Evolutionary conservation across 2,797 vertebrate genomes (phyloP).

Genomic region (Moxostoma hubbsi): DNA sequence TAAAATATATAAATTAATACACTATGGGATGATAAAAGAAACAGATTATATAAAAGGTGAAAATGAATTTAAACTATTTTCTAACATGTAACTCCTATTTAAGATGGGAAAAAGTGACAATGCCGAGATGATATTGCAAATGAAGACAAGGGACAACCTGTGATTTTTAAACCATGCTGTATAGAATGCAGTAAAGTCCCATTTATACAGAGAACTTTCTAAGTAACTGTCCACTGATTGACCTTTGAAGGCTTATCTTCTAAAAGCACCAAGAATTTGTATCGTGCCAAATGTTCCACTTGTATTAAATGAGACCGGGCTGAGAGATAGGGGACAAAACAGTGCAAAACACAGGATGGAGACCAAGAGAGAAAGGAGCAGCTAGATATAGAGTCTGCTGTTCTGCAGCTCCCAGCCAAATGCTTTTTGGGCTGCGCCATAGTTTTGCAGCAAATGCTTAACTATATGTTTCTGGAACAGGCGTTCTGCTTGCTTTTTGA

Average conservation of each 20-base stretch:
- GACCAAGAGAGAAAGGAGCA: constrained; percentile 53
- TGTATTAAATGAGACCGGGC: constrained; percentile 85
- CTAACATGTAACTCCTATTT: constrained; percentile 93
- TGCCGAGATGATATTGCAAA: constrained; percentile 76
- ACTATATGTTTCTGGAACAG: constrained; percentile 75
- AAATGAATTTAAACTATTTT: constrained; percentile 92
- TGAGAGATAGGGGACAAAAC: constrained; percentile 66
- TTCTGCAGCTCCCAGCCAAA: constrained; percentile 82
- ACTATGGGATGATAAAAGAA: constrained; percentile 84
- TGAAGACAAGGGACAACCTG: constrained; percentile 73
- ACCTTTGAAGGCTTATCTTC: constrained; percentile 79
- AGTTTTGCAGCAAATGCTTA: constrained; percentile 84
- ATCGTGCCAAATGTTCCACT: constrained; percentile 88
- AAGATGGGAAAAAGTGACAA: constrained; percentile 76
- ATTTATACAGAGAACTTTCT: constrained; percentile 84
- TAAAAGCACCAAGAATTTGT: constrained; percentile 81
- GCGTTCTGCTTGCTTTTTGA: constrained; percentile 67
- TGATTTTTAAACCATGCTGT: constrained; percentile 80
- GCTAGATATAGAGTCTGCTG: constrained; percentile 74
- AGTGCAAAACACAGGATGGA: constrained; percentile 46
- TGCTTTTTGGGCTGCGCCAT: constrained; percentile 80
- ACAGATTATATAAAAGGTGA: constrained; percentile 87
- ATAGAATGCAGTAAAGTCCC: constrained; percentile 78
- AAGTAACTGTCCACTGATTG: constrained; percentile 78
- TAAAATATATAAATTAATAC: constrained; percentile 78